Percentiles rank a stretch among this genome's conserved stretches.
These are phyloP conservation scores for Stenopsyche tienmushanensis DNA, from an alignment of 1,140 invertebrate genomes.

Conservation along the genomic window DNA sequence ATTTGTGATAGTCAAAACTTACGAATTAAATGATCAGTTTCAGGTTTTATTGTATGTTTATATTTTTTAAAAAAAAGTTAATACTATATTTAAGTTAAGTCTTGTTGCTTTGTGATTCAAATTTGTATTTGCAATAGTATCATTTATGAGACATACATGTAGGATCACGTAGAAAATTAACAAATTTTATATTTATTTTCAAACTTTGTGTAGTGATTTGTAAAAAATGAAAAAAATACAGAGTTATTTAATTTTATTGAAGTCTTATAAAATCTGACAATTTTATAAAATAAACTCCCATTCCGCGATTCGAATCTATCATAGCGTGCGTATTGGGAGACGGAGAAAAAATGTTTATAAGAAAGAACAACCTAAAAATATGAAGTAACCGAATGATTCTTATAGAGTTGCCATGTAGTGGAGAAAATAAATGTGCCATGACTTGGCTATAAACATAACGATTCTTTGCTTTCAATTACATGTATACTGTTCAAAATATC, in stretches of 20 bases:
- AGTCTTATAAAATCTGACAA: constrained; percentile 41
- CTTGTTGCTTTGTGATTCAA: constrained; percentile 27
- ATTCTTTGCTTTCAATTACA: constrained; percentile 31
- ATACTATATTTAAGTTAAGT: no score
- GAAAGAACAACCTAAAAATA: constrained; percentile 40
- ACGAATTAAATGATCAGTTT: constrained; percentile 1
- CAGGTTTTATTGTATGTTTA: not conserved
- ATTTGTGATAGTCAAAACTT: no score
- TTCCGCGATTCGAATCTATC: constrained; percentile 11
- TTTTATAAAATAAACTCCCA: no score
- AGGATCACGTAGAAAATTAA: constrained; percentile 53
- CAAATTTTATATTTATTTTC: constrained; percentile 52
- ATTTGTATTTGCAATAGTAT: constrained; percentile 24
- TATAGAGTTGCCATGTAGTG: constrained; percentile 60
- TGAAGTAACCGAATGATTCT: constrained; percentile 52
- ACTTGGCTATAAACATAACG: constrained; percentile 56
- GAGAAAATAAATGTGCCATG: constrained; percentile 60
- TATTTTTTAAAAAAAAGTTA: no score
- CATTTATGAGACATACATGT: not conserved
- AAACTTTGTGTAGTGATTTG: constrained; percentile 57
- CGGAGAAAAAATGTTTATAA: constrained; percentile 37
- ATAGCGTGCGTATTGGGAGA: constrained; percentile 12
- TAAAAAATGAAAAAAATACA: constrained; percentile 57
- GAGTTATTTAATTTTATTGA: constrained; percentile 59
- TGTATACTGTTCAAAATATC: not conserved